Evolutionary conservation across 2,888 invertebrate species (phyloP).

Genomic region (Leucoma salicis): DNA sequence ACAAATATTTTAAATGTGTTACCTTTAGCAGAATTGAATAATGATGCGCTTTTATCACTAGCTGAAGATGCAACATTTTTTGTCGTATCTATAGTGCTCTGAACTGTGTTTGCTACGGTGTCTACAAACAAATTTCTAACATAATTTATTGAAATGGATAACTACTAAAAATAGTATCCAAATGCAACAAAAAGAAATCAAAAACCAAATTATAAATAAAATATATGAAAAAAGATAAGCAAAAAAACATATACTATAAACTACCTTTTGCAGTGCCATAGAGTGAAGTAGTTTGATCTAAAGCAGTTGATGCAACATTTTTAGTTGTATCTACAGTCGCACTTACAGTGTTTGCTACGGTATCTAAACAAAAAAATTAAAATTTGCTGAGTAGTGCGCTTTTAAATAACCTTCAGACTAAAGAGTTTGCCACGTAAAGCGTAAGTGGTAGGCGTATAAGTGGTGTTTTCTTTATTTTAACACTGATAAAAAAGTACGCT

Average conservation of each 20-base stretch:
- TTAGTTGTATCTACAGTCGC: conserved; percentile 51
- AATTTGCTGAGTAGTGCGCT: background rate
- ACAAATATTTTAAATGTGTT: conserved; percentile 4
- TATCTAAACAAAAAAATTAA: background rate
- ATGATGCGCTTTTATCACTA: conserved; percentile 36
- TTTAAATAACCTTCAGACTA: too few species aligned
- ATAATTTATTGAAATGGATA: too few species aligned
- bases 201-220: background rate
- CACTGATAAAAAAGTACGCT: too few species aligned
- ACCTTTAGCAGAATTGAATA: conserved; percentile 42
- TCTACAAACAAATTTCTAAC: conserved; percentile 14
- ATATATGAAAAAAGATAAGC: background rate
- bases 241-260: background rate
- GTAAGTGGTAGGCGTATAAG: too few species aligned
- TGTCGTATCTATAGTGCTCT: conserved; percentile 42
- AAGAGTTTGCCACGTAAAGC: too few species aligned
- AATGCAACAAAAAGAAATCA: background rate
- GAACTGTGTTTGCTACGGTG: conserved; percentile 21
- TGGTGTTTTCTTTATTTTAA: too few species aligned
- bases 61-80: conserved; percentile 45
- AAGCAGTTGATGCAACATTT: conserved; percentile 45
- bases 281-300: conserved; percentile 44
- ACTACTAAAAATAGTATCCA: background rate
- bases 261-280: conserved; percentile 44
- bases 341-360: conserved; percentile 40